Conservation (phyloP, 2,888 invertebrate species). For the Campoplex capitator region DNA sequence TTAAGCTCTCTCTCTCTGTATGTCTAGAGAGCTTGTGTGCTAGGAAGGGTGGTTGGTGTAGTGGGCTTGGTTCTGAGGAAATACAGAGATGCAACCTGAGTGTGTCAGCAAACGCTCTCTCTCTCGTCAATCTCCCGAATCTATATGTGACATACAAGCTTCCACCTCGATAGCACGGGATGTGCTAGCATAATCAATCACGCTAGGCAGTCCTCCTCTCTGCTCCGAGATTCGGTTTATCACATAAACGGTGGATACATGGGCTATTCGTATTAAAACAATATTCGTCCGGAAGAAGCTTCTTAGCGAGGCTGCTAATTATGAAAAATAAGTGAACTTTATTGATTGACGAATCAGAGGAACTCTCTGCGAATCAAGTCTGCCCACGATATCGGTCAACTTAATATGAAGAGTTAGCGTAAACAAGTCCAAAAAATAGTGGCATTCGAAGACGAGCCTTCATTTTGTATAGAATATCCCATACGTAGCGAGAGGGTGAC, state of each 20-base stretch:
- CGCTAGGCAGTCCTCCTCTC: constrained; percentile 69
- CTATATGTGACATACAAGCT: constrained; percentile 49
- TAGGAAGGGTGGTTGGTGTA: not conserved
- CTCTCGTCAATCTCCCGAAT: constrained; percentile 48
- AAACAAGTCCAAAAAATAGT: not conserved
- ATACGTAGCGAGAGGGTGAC: constrained; percentile 3
- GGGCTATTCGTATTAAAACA: not conserved
- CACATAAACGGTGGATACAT: constrained; percentile 32
- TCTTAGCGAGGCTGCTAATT: not conserved
- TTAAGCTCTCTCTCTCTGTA: constrained; percentile 70
- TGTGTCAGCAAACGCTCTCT: constrained; percentile 71
- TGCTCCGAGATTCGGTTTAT: constrained; percentile 36
- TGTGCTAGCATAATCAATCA: constrained; percentile 80
- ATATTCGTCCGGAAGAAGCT: not conserved
- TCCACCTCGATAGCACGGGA: constrained; percentile 75
- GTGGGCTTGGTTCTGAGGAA: constrained; percentile 22
- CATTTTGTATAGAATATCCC: constrained; percentile 24
- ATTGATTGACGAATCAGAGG: not conserved
- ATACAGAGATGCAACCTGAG: constrained; percentile 50
- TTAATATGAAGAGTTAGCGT: not conserved
- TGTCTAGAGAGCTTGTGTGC: constrained; percentile 26
- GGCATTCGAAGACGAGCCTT: not conserved
- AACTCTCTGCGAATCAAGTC: not conserved
- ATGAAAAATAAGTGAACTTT: not conserved
- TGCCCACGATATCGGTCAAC: not conserved